A percentile compares a stretch with the other conserved stretches of the same genome.
Evolutionary conservation across 2,113 vertebrate species (phyloP).

Genomic region (Chascanopsetta lugubris): DNA sequence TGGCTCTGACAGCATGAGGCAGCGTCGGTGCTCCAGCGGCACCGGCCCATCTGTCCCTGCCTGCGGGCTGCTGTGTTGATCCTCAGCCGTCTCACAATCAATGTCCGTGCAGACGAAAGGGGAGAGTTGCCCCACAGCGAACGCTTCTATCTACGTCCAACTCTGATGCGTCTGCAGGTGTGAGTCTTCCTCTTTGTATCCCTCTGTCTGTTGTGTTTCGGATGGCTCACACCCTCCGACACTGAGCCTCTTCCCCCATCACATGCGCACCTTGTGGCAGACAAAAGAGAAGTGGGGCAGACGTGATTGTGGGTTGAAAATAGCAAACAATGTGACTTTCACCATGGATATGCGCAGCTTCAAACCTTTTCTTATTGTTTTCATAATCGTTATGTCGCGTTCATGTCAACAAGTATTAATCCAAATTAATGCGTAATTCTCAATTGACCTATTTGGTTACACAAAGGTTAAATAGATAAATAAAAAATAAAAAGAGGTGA

Average conservation of each 20-base stretch:
- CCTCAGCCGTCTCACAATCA: conserved; percentile 53
- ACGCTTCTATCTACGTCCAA: conserved; percentile 21
- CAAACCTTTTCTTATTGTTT: background rate
- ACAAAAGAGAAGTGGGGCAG: conserved; percentile 13
- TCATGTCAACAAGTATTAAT: too few species aligned
- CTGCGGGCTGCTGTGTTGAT: conserved; percentile 52
- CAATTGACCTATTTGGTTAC: too few species aligned
- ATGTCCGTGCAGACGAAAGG: conserved; percentile 37
- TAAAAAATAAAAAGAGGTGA: too few species aligned
- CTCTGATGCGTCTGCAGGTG: conserved; percentile 41
- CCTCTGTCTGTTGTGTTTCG: conserved; percentile 20
- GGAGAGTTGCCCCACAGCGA: conserved; percentile 7
- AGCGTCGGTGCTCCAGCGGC: conserved; percentile 26
- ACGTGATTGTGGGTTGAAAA: background rate
- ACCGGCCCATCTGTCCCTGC: conserved; percentile 65
- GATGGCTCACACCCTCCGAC: background rate
- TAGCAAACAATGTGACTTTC: background rate
- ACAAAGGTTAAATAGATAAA: too few species aligned
- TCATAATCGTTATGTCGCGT: background rate
- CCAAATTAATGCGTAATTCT: too few species aligned
- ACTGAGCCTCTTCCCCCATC: conserved; percentile 1
- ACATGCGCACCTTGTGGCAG: conserved; percentile 12
- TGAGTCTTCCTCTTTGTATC: conserved; percentile 48
- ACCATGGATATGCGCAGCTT: too few species aligned
- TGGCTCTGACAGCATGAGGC: conserved; percentile 29